These are phyloP conservation scores for Nannoperca obscura DNA, from an alignment of 2,797 vertebrate genomes.

Conservation along the genomic window DNA sequence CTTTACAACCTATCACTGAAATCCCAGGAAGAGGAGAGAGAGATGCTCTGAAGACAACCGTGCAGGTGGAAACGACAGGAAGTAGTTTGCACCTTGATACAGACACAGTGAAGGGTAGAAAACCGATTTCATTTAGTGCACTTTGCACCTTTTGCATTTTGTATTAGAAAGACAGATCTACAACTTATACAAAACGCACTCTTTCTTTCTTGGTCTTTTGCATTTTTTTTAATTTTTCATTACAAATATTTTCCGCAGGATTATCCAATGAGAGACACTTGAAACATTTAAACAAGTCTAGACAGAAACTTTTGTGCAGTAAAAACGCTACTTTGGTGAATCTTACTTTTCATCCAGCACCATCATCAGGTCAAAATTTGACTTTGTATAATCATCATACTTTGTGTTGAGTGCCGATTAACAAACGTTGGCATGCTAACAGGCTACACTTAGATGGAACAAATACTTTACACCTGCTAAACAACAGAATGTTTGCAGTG, in stretches of 20 bases:
- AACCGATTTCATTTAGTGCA: not conserved
- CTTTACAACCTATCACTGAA: not conserved
- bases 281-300: not conserved
- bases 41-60: not conserved
- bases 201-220: not conserved
- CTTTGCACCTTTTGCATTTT: not conserved
- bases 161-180: not conserved
- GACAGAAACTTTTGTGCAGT: not conserved
- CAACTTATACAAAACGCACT: not conserved
- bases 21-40: not conserved
- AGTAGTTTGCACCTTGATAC: not conserved
- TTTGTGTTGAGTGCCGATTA: not conserved
- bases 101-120: rapidly evolving
- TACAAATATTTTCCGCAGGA: not conserved
- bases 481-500: no score
- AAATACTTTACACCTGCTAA: no score
- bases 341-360: not conserved
- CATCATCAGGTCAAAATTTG: not conserved
- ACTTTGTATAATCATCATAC: not conserved
- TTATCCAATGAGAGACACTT: not conserved
- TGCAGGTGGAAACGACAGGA: not conserved
- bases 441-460: no score
- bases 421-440: no score
- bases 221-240: not conserved
- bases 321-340: not conserved